Evolutionary conservation across 1,140 invertebrate species (phyloP).

Genomic region (Camponotus vicinus): DNA sequence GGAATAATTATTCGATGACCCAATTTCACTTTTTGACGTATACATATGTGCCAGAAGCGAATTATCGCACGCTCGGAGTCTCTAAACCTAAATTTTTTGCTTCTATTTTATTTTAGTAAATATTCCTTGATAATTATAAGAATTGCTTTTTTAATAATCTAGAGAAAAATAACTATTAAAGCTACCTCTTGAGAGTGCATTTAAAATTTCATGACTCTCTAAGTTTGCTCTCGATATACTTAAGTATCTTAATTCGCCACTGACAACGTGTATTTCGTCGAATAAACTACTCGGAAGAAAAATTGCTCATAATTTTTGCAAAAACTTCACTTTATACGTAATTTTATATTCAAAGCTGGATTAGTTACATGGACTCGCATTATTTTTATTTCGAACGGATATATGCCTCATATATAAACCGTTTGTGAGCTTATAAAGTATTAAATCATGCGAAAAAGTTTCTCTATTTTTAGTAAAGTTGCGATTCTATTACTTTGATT

Average conservation of each 20-base stretch:
- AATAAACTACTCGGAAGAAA: background rate
- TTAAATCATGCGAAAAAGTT: background rate
- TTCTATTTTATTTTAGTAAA: background rate
- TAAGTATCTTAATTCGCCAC: background rate
- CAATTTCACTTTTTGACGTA: conserved; percentile 39
- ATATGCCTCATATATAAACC: background rate
- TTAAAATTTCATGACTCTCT: background rate
- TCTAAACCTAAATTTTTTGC: background rate
- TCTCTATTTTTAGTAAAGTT: background rate
- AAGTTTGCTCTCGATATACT: background rate
- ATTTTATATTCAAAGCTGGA: background rate
- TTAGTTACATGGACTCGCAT: background rate
- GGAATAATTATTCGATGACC: conserved; percentile 33
- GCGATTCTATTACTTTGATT: conserved; percentile 3
- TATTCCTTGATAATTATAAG: background rate
- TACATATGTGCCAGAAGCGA: background rate
- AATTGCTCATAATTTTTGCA: background rate
- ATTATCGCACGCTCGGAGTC: background rate
- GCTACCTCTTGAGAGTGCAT: background rate
- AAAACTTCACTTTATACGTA: conserved; percentile 12
- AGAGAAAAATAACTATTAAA: no score
- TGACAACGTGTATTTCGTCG: background rate
- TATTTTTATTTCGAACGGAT: background rate
- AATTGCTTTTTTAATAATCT: no score
- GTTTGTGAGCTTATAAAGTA: background rate